Evolutionary conservation across 2,113 vertebrate genomes (phyloP).

Genomic region (Pedetes capensis): DNA sequence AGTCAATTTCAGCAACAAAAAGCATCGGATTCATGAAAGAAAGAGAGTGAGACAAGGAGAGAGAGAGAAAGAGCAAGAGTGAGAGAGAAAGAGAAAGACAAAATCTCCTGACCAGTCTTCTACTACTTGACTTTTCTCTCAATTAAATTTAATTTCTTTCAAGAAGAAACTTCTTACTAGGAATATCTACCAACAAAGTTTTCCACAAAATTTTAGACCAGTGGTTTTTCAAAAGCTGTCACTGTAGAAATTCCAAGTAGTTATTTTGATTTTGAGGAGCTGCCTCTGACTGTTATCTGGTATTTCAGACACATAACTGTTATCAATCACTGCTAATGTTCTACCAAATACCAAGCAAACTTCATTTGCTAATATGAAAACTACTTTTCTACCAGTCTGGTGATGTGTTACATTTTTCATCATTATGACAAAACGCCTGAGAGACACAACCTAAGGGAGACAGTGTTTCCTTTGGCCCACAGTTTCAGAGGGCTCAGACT

Average conservation of each 20-base stretch:
- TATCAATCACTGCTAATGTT: not conserved
- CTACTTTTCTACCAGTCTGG: not conserved
- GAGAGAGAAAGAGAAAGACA: not conserved
- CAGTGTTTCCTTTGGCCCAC: too few species aligned
- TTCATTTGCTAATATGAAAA: not conserved
- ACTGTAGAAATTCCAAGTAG: not conserved
- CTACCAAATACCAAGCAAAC: not conserved
- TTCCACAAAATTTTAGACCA: not conserved
- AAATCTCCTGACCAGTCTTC: not conserved
- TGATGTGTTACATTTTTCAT: too few species aligned
- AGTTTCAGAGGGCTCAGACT: too few species aligned
- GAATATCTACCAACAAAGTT: not conserved
- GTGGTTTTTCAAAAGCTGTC: not conserved
- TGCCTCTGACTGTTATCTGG: not conserved
- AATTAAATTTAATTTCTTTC: constrained; percentile 11
- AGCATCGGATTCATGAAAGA: not conserved
- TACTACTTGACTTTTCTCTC: not conserved
- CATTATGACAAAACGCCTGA: too few species aligned
- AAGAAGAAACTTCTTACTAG: not conserved
- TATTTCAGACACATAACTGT: not conserved
- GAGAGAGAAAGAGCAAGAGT: not conserved
- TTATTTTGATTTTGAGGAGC: not conserved
- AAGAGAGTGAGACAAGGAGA: not conserved
- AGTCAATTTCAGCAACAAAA: not conserved
- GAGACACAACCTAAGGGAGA: too few species aligned